These are phyloP conservation scores for Cheilinus undulatus DNA, from an alignment of 2,113 vertebrate genomes.

Conservation along the genomic window DNA sequence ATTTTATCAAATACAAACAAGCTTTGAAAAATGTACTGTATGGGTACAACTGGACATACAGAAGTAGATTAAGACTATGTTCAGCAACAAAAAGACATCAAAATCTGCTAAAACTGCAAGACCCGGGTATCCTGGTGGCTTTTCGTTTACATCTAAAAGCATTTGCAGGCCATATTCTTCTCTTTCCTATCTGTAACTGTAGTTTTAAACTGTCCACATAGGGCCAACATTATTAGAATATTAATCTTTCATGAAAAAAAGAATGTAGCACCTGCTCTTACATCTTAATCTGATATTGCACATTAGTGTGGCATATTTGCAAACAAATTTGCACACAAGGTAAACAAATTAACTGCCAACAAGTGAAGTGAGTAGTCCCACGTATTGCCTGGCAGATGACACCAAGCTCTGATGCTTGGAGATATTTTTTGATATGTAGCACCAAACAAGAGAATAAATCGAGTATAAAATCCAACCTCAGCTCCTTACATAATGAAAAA, in stretches of 20 bases:
- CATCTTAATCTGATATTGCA: not conserved
- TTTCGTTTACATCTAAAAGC: not conserved
- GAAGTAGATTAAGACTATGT: no score
- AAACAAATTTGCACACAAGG: not conserved
- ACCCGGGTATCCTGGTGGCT: not conserved
- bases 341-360: slow-evolving; percentile 1
- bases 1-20: not conserved
- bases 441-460: not conserved
- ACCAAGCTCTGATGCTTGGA: not conserved
- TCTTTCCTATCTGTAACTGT: not conserved
- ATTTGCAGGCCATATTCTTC: not conserved
- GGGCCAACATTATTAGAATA: not conserved
- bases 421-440: not conserved
- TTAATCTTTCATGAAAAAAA: not conserved
- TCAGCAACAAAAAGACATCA: no score
- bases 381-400: not conserved
- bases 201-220: not conserved
- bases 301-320: not conserved
- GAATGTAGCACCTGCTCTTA: not conserved
- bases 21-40: not conserved
- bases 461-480: not conserved
- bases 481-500: not conserved
- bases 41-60: no score
- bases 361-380: not conserved
- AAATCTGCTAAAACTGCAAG: no score